These are phyloP conservation scores for Epinephelus fuscoguttatus DNA, from an alignment of 2,113 vertebrate genomes.

Conservation along the genomic window DNA sequence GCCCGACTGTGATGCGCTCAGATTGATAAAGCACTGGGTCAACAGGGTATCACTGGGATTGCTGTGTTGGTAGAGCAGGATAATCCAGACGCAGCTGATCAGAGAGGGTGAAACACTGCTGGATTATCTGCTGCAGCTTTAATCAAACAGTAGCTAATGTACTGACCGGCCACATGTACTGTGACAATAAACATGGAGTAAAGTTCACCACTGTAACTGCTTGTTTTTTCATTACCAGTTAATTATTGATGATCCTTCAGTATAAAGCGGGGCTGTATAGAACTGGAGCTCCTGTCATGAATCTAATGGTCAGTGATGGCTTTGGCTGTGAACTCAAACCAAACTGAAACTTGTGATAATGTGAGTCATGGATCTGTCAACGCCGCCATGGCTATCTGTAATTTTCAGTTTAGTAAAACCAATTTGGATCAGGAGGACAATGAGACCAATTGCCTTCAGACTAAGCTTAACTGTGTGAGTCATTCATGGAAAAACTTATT, in stretches of 20 bases:
- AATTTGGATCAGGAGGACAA: background rate
- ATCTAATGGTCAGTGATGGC: background rate
- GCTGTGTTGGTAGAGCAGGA: slow-evolving; percentile 14
- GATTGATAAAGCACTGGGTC: slow-evolving; percentile 16
- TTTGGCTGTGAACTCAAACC: background rate
- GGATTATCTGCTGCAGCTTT: slow-evolving; percentile 67
- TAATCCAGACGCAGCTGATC: slow-evolving; percentile 45
- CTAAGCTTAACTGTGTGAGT: slow-evolving; percentile 1
- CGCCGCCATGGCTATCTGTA: background rate
- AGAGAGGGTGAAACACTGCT: slow-evolving; percentile 18
- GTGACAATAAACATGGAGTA: slow-evolving; percentile 5
- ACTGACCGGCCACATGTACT: slow-evolving; percentile 6
- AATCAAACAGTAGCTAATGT: slow-evolving; percentile 60
- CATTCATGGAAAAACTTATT: slow-evolving; percentile 10
- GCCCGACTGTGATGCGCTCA: background rate
- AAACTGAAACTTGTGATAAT: slow-evolving; percentile 36
- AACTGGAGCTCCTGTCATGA: background rate
- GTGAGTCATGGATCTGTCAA: background rate
- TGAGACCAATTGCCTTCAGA: background rate
- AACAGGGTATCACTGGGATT: background rate
- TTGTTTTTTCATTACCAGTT: background rate
- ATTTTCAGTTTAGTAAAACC: background rate
- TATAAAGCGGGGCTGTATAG: background rate
- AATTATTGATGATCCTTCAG: slow-evolving; percentile 27
- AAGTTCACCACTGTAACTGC: slow-evolving; percentile 38